A percentile compares a stretch with the other conserved stretches of the same genome.
phyloP scores from a whole-genome alignment of 2,113 vertebrate genomes.

The Lota lota region DNA sequence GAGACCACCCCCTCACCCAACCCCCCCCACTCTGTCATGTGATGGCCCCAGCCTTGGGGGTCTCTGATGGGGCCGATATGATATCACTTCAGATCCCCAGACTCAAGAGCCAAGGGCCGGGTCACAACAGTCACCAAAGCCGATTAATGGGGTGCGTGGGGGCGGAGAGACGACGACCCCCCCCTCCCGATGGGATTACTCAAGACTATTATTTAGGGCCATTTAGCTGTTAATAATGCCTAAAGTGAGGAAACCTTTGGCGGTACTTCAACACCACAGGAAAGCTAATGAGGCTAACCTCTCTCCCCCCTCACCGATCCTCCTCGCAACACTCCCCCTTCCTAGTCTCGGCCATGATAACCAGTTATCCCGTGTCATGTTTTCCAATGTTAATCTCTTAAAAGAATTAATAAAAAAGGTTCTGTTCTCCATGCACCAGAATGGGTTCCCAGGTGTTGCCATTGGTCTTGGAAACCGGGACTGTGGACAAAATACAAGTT shows the following conservation, averaged over 20 bases:
- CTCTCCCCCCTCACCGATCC: background rate
- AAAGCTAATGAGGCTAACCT: conserved; percentile 67
- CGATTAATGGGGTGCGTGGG: conserved; percentile 57
- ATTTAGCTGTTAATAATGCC: conserved; percentile 75
- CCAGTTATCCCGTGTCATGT: no score
- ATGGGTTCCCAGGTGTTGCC: background rate
- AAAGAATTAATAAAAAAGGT: no score
- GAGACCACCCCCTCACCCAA: conserved; percentile 9
- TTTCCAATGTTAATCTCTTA: no score
- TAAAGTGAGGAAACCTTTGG: conserved; percentile 62
- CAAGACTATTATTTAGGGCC: conserved; percentile 56
- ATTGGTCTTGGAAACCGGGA: no score
- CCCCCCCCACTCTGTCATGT: conserved; percentile 60
- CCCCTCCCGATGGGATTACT: conserved; percentile 57
- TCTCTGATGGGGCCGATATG: conserved; percentile 55
- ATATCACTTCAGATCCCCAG: conserved; percentile 67
- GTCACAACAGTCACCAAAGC: conserved; percentile 72
- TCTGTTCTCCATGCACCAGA: background rate
- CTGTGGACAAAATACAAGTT: no score
- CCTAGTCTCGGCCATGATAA: no score
- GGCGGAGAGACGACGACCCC: background rate
- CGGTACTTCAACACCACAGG: conserved; percentile 65
- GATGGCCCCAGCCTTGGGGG: conserved; percentile 39
- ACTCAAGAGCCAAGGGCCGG: conserved; percentile 50
- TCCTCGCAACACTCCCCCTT: no score